These are phyloP conservation scores for Dipodomys ordii DNA, from an alignment of 2,113 vertebrate species.

Conservation along the genomic window DNA sequence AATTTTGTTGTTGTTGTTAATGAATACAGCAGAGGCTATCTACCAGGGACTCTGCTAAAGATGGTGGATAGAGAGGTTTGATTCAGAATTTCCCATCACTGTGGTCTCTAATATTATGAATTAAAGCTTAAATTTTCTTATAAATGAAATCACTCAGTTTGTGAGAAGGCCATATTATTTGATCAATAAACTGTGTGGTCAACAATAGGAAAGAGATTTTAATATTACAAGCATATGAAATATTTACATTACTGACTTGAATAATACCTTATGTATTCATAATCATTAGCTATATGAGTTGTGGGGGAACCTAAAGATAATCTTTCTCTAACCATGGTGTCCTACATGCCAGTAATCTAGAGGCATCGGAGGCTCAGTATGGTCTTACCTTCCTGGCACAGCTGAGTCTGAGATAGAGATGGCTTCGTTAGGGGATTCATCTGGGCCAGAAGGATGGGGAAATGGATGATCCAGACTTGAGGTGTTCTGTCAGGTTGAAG, in stretches of 20 bases:
- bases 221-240: background rate
- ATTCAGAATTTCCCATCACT: background rate
- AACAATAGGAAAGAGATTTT: background rate
- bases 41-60: background rate
- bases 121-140: no score
- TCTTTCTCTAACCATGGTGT: background rate
- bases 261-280: background rate
- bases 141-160: background rate
- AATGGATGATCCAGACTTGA: background rate
- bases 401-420: background rate
- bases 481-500: background rate
- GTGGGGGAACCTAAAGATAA: background rate
- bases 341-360: background rate
- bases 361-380: background rate
- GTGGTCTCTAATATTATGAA: background rate
- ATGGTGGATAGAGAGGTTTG: background rate
- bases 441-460: no score
- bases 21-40: background rate
- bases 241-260: background rate
- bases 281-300: background rate
- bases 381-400: background rate
- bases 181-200: background rate
- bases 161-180: background rate
- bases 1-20: background rate
- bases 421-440: background rate